phyloP scores from a whole-genome alignment of 2,797 vertebrate species.

The Vireo griseus region DNA sequence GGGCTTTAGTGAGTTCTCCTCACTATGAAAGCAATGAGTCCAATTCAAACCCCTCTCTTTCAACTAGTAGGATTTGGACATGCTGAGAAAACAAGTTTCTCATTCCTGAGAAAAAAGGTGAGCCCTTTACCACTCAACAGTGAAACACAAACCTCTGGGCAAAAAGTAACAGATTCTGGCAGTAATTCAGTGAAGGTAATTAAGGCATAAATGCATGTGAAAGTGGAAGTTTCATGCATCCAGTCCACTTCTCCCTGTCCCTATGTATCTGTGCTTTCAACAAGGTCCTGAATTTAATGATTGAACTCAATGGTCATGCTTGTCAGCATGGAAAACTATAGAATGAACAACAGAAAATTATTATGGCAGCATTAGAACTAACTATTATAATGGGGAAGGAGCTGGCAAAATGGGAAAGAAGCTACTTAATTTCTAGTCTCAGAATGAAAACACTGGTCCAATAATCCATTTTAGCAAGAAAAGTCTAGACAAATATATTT shows the following conservation, averaged over 20 bases:
- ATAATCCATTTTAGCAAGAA: neutral
- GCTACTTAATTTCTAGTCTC: neutral
- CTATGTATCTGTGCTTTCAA: neutral
- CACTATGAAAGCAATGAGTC: neutral
- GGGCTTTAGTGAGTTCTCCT: neutral
- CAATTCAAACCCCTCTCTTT: neutral
- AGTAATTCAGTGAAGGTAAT: neutral
- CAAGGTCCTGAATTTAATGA: neutral
- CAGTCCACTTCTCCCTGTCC: neutral
- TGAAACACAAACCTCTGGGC: conserved; percentile 22
- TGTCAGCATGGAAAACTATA: neutral
- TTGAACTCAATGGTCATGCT: neutral
- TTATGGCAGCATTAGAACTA: neutral
- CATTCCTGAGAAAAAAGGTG: conserved; percentile 25
- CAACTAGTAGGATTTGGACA: neutral
- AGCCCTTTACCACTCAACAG: conserved; percentile 24
- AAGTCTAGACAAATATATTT: conserved; percentile 16
- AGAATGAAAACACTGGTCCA: conserved; percentile 17
- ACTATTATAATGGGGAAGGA: neutral
- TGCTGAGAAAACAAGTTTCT: conserved; percentile 35
- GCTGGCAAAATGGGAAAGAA: neutral
- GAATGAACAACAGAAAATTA: neutral
- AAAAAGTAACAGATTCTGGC: neutral
- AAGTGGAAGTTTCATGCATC: neutral
- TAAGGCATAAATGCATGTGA: conserved; percentile 35